Evolutionary conservation across 35 echinoderm and acorn worm species (phyloP).

Genomic region (Heliocidaris erythrogramma): DNA sequence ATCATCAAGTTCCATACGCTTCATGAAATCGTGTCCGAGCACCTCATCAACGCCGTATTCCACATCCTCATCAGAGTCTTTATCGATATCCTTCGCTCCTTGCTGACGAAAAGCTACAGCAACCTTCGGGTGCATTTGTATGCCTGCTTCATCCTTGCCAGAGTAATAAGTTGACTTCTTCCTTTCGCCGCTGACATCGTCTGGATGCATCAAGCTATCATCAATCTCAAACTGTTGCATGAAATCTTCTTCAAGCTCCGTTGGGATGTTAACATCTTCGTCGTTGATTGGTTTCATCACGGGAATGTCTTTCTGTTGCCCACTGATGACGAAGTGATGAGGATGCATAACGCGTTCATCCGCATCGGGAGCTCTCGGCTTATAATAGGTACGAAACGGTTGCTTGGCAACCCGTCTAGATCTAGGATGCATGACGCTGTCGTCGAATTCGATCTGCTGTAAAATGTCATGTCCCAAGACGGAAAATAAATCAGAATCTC

Average conservation of each 20-base stretch:
- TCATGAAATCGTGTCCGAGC: background rate
- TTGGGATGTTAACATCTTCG: background rate
- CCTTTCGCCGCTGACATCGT: background rate
- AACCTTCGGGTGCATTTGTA: background rate
- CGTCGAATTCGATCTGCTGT: background rate
- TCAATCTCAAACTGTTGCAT: background rate
- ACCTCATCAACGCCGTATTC: background rate
- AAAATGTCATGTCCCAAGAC: background rate
- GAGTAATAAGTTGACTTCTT: background rate
- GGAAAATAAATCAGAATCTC: background rate
- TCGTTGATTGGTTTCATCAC: background rate
- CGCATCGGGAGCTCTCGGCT: background rate
- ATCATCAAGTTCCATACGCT: background rate
- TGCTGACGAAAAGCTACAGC: background rate
- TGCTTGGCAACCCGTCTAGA: background rate
- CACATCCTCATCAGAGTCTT: background rate
- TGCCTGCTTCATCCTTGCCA: background rate
- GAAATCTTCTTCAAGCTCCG: background rate
- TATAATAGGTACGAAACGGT: background rate
- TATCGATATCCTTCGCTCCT: background rate
- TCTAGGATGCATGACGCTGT: background rate
- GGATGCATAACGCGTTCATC: background rate
- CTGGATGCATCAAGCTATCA: background rate
- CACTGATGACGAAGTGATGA: background rate
- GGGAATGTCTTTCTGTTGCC: background rate